Base-by-base conservation (phyloP, 2,888 invertebrate species). In the Sesia apiformis region DNA sequence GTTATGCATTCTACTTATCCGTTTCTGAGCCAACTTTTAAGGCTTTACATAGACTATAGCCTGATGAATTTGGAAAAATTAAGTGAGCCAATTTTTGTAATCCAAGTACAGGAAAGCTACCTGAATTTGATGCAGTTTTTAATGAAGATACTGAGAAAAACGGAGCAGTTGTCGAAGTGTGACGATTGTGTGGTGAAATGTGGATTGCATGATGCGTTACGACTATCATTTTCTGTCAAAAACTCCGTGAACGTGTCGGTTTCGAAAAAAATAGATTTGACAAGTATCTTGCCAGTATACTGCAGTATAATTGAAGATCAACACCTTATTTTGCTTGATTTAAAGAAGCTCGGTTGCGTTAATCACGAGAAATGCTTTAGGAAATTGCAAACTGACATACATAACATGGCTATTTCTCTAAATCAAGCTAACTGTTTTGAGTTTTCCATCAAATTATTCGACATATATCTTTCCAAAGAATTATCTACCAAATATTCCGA, bases 331-430 rank as follows among this genome's bases (percentile, higher is more conserved):
- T 57, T 86, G 3, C 54, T 58, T 0, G 67, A 79, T 7, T 56
- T 88, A 4, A 69, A 68, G 3, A 46, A 40, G 0, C n/a, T 73
- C 0, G 70, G 69, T 0, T 89, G 88, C 56, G 43, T 39, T 0
- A 88, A 87, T 52, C 65, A 71, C 3, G 70, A 69, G 0, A 88
- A 82, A 59, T 84, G 70, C 52, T 76, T 74, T 6, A 62, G 69
- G 4, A 86, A 86, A 61, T 54, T 78, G 0, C 86, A 87, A 61
- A 79, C 81, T 0, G 85, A 87, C 3, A 63, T 82, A 0, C 88
- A 89, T 46, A 89, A 89, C 8, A 75, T 73, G 0, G 86, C 87
- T 0, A 84, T 89, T 3, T 55, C 61, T 0, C 58, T 89, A 1
- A 80, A 87, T 54, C 83, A 80, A 39, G 61, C 76, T 0, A 56